Evolutionary conservation across 2,113 vertebrate species (phyloP).

Genomic region (Leucoraja erinaceus): DNA sequence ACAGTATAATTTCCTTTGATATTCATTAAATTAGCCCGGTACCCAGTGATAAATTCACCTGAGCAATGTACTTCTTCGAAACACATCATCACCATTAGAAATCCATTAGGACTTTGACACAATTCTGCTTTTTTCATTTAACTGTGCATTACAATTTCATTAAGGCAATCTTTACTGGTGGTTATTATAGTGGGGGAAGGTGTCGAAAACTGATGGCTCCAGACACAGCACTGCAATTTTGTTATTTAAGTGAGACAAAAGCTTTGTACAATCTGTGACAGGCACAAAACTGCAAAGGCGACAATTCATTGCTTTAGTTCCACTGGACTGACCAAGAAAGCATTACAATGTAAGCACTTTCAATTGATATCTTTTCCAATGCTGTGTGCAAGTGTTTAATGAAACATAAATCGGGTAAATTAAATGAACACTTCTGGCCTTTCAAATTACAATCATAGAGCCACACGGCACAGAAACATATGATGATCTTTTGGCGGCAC

Average conservation of each 20-base stretch:
- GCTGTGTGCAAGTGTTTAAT: background rate
- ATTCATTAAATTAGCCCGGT: constrained; percentile 10
- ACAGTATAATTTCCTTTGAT: constrained; percentile 1
- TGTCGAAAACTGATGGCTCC: constrained; percentile 13
- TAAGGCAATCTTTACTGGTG: background rate
- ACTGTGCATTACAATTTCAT: constrained; percentile 32
- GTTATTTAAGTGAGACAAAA: background rate
- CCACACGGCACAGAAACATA: too few species aligned
- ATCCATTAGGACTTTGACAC: constrained; percentile 26
- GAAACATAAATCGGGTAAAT: background rate
- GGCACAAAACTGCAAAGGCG: background rate
- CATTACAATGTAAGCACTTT: background rate
- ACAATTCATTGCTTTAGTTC: background rate
- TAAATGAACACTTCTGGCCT: background rate
- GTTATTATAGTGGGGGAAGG: background rate
- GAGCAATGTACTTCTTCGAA: constrained; percentile 15
- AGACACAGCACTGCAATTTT: background rate
- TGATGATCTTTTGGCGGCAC: too few species aligned
- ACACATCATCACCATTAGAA: constrained; percentile 15
- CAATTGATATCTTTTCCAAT: background rate
- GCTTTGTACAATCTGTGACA: background rate
- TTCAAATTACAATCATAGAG: background rate
- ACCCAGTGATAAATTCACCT: constrained; percentile 9
- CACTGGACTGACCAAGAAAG: background rate
- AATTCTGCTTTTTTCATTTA: constrained; percentile 28